Evolutionary conservation across 2,113 vertebrate genomes (phyloP), one percentile per base, ranked within the genome.

Genomic region (Tonatia bakeri): DNA sequence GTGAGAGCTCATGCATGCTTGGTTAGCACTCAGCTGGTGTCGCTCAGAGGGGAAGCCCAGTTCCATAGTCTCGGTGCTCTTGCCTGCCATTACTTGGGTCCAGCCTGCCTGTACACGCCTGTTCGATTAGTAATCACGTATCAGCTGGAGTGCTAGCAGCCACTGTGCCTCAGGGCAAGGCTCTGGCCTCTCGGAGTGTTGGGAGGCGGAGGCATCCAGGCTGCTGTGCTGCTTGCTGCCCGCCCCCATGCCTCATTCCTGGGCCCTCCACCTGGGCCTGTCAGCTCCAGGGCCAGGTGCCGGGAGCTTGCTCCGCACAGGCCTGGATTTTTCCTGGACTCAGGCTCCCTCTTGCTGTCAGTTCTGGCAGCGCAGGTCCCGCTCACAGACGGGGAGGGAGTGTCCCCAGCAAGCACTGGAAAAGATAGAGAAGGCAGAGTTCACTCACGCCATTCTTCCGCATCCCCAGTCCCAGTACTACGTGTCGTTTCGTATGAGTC

Each of bases 331-430:
- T 54, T 67, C 19, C 10, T 70, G 84, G 77, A 20, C 47, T 82
- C 72, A 43, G 90, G 90, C 95, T 96, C 80, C 92, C 95, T 91
- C 88, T 95, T 92, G 90, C 94, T 56, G 72, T 79, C 85, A 36
- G 16, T 43, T 24, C 59, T 84, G 76, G 40, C 22, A 72, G 5
- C 38, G 90, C n/a, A 61, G n/a, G 31, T 61, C 47, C 61, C 45
- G 33, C 36, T 85, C 52, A 14, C 22, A 82, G 36, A n/a, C 38
- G 6, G 38, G 65, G 75, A 19, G 33, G 70, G 56, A 28, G 64
- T 56, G 89, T 87, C 38, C 54, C 16, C 54, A 64, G 31, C 5
- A 86, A 90, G 17, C 40, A 1, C n/a, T n/a, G 28, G 70, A 40
- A 31, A 83, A 50, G 70, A 80, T 65, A 26, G 28, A 36, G 52